Percentiles rank a stretch among this genome's conserved stretches.
Evolutionary conservation across 1,140 invertebrate genomes (phyloP).

Genomic region (Heliconius hermathena): DNA sequence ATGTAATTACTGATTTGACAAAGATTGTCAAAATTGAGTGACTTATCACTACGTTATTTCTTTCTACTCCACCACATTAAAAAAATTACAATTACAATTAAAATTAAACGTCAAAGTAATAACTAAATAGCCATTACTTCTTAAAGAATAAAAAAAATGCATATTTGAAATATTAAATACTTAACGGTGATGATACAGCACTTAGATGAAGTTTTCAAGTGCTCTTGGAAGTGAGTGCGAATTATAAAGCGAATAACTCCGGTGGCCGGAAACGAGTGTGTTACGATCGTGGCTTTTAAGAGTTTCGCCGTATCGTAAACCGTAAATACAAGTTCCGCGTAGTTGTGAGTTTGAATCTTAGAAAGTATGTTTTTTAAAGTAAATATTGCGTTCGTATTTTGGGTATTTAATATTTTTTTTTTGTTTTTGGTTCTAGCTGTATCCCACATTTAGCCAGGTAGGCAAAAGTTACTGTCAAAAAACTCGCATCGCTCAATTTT

Average conservation of each 20-base stretch:
- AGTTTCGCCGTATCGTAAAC: neutral
- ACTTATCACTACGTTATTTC: neutral
- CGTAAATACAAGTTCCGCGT: neutral
- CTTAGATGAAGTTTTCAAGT: slow-evolving; percentile 5
- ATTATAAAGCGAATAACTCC: slow-evolving; percentile 1
- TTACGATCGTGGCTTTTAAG: slow-evolving; percentile 3
- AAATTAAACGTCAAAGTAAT: no score
- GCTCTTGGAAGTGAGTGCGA: slow-evolving; percentile 7
- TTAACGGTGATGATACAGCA: neutral
- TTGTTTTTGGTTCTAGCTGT: no score
- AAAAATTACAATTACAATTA: no score
- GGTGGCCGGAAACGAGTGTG: slow-evolving; percentile 8
- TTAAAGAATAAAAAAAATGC: neutral
- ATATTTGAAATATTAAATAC: neutral
- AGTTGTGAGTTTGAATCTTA: neutral
- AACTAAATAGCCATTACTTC: no score
- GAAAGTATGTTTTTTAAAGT: neutral
- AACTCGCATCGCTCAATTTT: no score
- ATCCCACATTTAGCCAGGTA: no score
- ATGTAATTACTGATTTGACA: no score
- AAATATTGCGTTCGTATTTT: neutral
- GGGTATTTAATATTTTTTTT: neutral
- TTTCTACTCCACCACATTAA: neutral
- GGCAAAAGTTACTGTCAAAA: no score
- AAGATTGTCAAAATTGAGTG: neutral